Conservation (phyloP, 2,888 invertebrate genomes). For the Troides helena region DNA sequence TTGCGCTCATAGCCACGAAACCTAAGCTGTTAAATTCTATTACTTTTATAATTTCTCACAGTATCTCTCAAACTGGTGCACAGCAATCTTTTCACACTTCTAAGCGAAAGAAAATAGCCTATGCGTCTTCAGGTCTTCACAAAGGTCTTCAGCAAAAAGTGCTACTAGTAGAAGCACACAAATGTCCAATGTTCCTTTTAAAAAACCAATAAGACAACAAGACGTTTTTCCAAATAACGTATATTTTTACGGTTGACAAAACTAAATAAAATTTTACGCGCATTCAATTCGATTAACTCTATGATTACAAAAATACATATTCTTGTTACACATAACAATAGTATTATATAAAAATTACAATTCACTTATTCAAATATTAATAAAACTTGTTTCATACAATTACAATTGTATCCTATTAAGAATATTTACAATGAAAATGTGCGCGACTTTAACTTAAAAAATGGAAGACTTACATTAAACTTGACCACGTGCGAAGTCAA, state of each 20-base stretch:
- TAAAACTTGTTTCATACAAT: conserved; percentile 42
- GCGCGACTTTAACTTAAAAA: conserved; percentile 36
- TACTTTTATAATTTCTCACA: no score
- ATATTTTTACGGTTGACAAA: conserved; percentile 66
- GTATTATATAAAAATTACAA: conserved; percentile 36
- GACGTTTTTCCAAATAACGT: conserved; percentile 52
- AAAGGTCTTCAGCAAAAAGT: no score
- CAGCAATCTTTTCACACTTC: no score
- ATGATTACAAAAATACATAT: conserved; percentile 74
- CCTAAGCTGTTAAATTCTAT: no score
- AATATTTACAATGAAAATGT: conserved; percentile 61
- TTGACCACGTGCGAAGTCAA: conserved; percentile 48
- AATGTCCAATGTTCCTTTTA: neutral
- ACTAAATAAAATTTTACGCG: conserved; percentile 47
- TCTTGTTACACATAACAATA: conserved; percentile 47
- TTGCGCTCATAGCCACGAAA: no score
- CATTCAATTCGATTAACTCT: conserved; percentile 45
- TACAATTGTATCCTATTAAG: conserved; percentile 37
- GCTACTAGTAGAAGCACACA: no score
- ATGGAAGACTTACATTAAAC: conserved; percentile 60
- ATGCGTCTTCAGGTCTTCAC: no score
- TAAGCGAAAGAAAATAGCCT: no score
- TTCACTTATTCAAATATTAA: conserved; percentile 36
- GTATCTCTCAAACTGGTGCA: no score
- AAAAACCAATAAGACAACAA: conserved; percentile 1